phyloP scores from a whole-genome alignment of 2,888 invertebrate genomes.

The Apamea epomidion region DNA sequence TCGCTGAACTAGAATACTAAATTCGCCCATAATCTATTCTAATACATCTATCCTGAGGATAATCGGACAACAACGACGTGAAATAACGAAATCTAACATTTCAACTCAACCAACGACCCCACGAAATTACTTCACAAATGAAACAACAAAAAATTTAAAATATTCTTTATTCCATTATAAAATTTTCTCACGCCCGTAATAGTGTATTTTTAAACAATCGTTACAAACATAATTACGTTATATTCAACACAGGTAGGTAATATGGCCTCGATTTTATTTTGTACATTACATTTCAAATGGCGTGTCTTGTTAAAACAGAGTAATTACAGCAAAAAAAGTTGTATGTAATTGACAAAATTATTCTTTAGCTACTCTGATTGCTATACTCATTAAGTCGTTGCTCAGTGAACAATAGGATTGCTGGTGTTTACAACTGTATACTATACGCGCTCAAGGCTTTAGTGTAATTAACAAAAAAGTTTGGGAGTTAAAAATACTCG shows the following conservation, averaged over 20 bases:
- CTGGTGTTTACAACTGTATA: conserved; percentile 30
- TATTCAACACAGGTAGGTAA: conserved; percentile 55
- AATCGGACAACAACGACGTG: background rate
- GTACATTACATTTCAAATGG: conserved; percentile 62
- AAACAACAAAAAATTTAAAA: conserved; percentile 62
- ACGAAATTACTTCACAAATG: conserved; percentile 36
- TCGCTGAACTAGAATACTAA: background rate
- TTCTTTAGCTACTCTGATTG: conserved; percentile 59
- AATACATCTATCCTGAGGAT: background rate
- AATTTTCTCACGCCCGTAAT: conserved; percentile 66
- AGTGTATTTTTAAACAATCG: conserved; percentile 53
- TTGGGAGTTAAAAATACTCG: background rate
- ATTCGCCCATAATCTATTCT: background rate
- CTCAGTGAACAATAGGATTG: conserved; percentile 52
- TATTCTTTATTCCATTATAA: conserved; percentile 69
- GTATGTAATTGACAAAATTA: conserved; percentile 68
- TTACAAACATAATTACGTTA: conserved; percentile 51
- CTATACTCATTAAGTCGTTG: conserved; percentile 55
- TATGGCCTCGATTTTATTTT: conserved; percentile 69
- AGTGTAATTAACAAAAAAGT: conserved; percentile 41
- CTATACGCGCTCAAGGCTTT: conserved; percentile 47
- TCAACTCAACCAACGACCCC: conserved; percentile 13
- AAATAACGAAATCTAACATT: conserved; percentile 22
- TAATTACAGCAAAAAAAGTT: conserved; percentile 55
- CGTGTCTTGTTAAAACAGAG: conserved; percentile 38